Evolutionary conservation across 2,797 vertebrate species (phyloP).

Genomic region (Cygnus olor): DNA sequence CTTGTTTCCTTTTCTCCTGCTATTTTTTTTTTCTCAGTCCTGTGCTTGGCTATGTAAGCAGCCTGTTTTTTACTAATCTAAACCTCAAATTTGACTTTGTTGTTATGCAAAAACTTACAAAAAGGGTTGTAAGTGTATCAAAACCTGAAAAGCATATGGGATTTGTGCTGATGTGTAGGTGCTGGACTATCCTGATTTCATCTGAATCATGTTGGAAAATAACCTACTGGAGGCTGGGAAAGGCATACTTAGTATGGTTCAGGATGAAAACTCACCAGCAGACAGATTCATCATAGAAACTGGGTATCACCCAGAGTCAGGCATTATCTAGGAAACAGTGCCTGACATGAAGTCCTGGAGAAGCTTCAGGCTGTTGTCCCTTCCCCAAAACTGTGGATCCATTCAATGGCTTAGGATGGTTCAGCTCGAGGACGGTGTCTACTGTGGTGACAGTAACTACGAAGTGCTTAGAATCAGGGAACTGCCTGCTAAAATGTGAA

Average conservation of each 20-base stretch:
- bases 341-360: not conserved
- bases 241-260: not conserved
- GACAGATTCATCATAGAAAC: not conserved
- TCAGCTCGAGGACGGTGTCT: not conserved
- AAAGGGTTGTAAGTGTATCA: not conserved
- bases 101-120: not conserved
- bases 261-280: not conserved
- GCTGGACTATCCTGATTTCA: not conserved
- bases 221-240: not conserved
- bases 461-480: not conserved
- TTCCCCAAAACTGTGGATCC: not conserved
- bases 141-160: not conserved
- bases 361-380: not conserved
- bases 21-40: not conserved
- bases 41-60: not conserved
- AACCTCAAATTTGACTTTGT: not conserved
- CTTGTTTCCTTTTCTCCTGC: not conserved
- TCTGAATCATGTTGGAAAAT: not conserved
- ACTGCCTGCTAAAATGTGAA: not conserved
- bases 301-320: not conserved
- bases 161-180: not conserved
- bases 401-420: not conserved
- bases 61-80: not conserved
- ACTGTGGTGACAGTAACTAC: not conserved
- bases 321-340: not conserved